These are phyloP conservation scores for Zeus faber DNA, from an alignment of 2,113 vertebrate genomes.

Conservation along the genomic window DNA sequence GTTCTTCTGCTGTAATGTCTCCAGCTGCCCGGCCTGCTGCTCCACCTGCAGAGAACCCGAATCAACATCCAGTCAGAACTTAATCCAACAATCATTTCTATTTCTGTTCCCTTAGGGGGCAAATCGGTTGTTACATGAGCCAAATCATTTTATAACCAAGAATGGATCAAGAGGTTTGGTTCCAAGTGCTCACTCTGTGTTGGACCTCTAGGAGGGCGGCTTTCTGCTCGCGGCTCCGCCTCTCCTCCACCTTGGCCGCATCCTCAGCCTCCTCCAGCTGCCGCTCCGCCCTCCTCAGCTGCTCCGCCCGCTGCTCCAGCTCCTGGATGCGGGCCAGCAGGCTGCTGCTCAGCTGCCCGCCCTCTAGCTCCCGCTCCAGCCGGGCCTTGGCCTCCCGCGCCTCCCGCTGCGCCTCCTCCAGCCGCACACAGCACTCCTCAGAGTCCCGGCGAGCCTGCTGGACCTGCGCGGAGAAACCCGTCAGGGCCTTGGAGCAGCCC, in stretches of 20 bases:
- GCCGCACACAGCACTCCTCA: conserved; percentile 75
- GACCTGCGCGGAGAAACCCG: conserved; percentile 62
- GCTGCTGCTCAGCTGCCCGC: conserved; percentile 72
- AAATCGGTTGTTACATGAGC: background rate
- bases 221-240: conserved; percentile 79
- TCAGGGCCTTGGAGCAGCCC: background rate
- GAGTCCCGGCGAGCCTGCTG: conserved; percentile 79
- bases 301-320: conserved; percentile 81
- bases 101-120: background rate
- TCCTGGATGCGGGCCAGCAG: conserved; percentile 80
- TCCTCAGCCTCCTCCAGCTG: conserved; percentile 80
- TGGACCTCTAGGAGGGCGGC: conserved; percentile 80
- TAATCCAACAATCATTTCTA: background rate
- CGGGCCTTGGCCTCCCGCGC: conserved; percentile 70
- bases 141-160: background rate
- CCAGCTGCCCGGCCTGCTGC: conserved; percentile 86
- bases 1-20: conserved; percentile 82
- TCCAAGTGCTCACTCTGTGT: conserved; percentile 74
- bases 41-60: conserved; percentile 77
- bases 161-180: background rate
- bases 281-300: conserved; percentile 77
- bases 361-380: conserved; percentile 79
- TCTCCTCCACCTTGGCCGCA: conserved; percentile 76
- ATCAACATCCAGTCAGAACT: background rate
- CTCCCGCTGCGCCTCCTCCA: conserved; percentile 77